Conservation (phyloP, 1,140 invertebrate species). For the Drosophila setifemur region DNA sequence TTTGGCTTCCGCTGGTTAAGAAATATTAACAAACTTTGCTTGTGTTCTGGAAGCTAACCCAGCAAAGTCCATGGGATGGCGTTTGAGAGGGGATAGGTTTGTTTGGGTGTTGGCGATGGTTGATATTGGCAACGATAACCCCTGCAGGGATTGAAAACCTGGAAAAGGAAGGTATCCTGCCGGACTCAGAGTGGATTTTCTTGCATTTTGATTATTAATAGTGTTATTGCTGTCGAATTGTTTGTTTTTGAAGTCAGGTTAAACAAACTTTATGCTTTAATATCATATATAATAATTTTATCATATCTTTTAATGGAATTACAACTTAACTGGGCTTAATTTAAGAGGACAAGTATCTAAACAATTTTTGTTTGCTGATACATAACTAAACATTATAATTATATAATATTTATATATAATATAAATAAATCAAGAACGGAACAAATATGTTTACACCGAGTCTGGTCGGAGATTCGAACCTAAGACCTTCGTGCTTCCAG, state of each 20-base stretch:
- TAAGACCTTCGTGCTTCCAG: no score
- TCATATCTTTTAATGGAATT: no score
- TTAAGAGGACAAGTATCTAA: no score
- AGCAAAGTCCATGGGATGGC: conserved; percentile 32
- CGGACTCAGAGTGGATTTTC: conserved; percentile 21
- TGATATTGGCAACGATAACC: conserved; percentile 78
- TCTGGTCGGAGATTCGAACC: no score
- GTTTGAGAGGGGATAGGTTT: conserved; percentile 31
- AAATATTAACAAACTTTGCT: conserved; percentile 75
- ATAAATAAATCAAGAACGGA: no score
- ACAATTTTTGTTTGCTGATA: no score
- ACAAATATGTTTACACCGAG: no score
- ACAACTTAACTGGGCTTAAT: no score
- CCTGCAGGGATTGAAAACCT: not conserved
- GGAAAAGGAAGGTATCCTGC: conserved; percentile 28
- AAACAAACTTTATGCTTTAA: conserved; percentile 68
- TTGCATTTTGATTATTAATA: conserved; percentile 69
- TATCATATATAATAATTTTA: no score
- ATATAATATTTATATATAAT: no score
- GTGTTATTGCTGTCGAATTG: conserved; percentile 55
- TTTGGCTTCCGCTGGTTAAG: conserved; percentile 50
- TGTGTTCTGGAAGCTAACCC: conserved; percentile 71
- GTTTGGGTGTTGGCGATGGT: conserved; percentile 69
- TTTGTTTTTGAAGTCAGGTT: no score
- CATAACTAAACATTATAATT: no score